phyloP scores from a whole-genome alignment of 1,140 invertebrate species.

The Drosophila truncata region DNA sequence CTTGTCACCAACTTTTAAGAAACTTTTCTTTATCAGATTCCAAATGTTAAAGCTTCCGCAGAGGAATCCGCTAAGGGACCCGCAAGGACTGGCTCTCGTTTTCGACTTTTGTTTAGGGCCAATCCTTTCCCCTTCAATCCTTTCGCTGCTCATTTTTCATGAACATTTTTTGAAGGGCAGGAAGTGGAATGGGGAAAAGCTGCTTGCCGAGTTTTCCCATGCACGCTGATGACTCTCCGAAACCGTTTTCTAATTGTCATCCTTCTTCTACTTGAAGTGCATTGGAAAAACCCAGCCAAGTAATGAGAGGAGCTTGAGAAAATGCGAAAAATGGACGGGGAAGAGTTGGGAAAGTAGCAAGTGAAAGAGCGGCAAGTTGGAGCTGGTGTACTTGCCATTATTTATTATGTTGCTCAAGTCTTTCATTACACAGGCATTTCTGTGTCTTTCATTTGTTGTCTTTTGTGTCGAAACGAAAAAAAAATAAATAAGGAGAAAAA shows the following conservation, averaged over 20 bases:
- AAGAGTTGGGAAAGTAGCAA: background rate
- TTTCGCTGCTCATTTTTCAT: conserved; percentile 50
- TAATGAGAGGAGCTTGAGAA: conserved; percentile 35
- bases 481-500: background rate
- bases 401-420: conserved; percentile 83
- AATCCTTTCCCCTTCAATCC: conserved; percentile 10
- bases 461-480: conserved; percentile 37
- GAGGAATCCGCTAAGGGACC: conserved; percentile 1
- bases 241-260: conserved; percentile 61
- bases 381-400: conserved; percentile 69
- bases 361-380: conserved; percentile 11
- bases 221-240: conserved; percentile 24
- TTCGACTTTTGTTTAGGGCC: conserved; percentile 13
- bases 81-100: conserved; percentile 7
- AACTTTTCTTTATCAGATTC: conserved; percentile 28
- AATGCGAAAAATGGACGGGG: conserved; percentile 8
- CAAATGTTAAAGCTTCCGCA: background rate
- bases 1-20: background rate
- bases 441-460: conserved; percentile 74
- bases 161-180: conserved; percentile 16
- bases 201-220: conserved; percentile 21
- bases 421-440: conserved; percentile 80
- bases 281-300: conserved; percentile 38
- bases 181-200: conserved; percentile 5
- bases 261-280: conserved; percentile 31